Conservation (phyloP, 1,140 invertebrate species). For the Phenacoccus solenopsis region DNA sequence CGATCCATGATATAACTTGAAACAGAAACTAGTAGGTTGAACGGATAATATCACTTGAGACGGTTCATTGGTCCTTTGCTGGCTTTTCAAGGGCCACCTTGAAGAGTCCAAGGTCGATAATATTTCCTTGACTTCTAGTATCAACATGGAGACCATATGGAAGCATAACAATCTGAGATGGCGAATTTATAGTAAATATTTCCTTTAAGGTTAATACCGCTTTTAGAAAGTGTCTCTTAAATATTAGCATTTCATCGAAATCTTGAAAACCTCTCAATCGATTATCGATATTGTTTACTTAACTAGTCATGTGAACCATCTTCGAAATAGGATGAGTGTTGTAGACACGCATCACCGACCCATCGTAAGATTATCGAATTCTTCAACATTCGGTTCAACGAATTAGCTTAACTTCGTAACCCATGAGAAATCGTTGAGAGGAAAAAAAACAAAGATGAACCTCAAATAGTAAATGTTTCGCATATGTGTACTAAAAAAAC, state of each 20-base stretch:
- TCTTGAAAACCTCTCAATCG: too few species aligned
- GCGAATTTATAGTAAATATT: neutral
- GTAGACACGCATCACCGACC: too few species aligned
- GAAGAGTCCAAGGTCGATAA: neutral
- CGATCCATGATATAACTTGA: too few species aligned
- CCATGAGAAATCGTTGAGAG: neutral
- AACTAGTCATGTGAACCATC: too few species aligned
- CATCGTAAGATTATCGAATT: too few species aligned
- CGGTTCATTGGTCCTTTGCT: neutral
- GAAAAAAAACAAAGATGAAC: neutral
- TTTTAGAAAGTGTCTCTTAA: too few species aligned
- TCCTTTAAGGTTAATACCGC: too few species aligned
- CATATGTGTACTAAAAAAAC: neutral
- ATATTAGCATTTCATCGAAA: too few species aligned
- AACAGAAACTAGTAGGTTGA: neutral
- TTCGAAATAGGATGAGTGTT: too few species aligned
- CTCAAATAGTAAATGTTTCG: neutral
- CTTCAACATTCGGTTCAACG: neutral
- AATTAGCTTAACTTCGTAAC: neutral
- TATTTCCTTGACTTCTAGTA: neutral
- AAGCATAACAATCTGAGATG: neutral
- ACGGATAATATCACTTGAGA: neutral
- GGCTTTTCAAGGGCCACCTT: neutral
- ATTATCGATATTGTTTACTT: too few species aligned
- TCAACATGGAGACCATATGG: neutral